A percentile compares a stretch with the other conserved stretches of the same genome.
Evolutionary conservation across 2,113 vertebrate species (phyloP).

Genomic region (Echinops telfairi): DNA sequence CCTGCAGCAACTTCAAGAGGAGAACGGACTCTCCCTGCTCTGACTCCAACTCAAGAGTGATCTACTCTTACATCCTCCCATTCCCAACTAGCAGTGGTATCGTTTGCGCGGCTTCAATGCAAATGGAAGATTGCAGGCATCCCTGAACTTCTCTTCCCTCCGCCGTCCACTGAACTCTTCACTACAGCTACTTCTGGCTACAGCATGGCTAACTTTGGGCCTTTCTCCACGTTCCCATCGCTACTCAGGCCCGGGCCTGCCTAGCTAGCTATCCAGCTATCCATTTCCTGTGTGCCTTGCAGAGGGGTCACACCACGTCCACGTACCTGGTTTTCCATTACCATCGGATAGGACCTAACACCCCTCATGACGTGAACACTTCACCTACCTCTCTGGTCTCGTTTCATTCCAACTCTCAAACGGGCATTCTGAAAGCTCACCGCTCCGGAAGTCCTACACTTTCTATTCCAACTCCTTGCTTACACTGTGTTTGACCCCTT

Average conservation of each 20-base stretch:
- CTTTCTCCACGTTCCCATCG: background rate
- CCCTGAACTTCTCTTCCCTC: background rate
- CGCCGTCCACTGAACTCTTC: background rate
- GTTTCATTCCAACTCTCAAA: background rate
- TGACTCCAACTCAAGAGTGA: background rate
- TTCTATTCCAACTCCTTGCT: too few relatives aligned
- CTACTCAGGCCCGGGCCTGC: background rate
- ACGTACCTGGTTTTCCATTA: constrained; percentile 1
- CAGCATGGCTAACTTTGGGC: background rate
- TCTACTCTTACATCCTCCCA: background rate
- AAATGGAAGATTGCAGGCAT: background rate
- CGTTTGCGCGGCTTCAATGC: background rate
- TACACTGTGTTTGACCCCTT: background rate
- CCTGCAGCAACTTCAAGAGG: background rate
- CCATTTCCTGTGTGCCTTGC: background rate
- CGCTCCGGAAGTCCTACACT: background rate
- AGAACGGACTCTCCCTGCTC: background rate
- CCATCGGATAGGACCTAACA: background rate
- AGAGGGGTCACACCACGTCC: background rate
- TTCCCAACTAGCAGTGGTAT: background rate
- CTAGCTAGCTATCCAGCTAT: background rate
- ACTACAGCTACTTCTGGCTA: background rate
- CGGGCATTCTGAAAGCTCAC: background rate
- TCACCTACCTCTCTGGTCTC: background rate
- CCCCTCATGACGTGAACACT: background rate